These are phyloP conservation scores for Hyperoplus immaculatus DNA, from an alignment of 2,797 vertebrate genomes.

Conservation along the genomic window DNA sequence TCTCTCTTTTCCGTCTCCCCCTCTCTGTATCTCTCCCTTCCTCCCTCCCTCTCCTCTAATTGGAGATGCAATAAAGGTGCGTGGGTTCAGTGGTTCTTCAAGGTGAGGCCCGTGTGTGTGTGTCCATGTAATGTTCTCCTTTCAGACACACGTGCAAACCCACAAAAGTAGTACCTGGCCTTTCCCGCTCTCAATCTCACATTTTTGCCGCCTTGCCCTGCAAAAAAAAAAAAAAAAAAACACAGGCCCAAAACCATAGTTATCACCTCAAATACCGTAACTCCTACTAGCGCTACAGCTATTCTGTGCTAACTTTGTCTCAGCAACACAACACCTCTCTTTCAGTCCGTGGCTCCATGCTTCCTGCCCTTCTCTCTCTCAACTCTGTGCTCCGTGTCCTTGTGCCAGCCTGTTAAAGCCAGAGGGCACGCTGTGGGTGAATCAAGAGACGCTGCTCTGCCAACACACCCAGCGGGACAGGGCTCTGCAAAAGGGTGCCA, in stretches of 20 bases:
- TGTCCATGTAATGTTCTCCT: conserved; percentile 61
- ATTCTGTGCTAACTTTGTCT: conserved; percentile 45
- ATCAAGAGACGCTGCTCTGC: conserved; percentile 70
- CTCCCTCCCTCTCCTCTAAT: conserved; percentile 78
- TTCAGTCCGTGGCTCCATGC: conserved; percentile 36
- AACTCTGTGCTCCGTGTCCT: conserved; percentile 66
- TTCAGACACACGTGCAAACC: conserved; percentile 57
- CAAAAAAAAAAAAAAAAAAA: conserved; percentile 30
- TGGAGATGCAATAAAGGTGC: conserved; percentile 83
- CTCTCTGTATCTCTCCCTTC: conserved; percentile 68
- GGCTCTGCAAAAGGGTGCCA: conserved; percentile 68
- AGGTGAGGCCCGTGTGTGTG: conserved; percentile 79
- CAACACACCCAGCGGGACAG: conserved; percentile 75
- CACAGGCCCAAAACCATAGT: conserved; percentile 32
- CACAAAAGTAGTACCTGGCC: conserved; percentile 9
- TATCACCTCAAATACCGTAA: conserved; percentile 38
- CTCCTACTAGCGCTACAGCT: conserved; percentile 5
- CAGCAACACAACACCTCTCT: conserved; percentile 40
- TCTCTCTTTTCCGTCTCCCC: conserved; percentile 62
- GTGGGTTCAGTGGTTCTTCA: conserved; percentile 86
- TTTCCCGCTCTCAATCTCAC: conserved; percentile 1
- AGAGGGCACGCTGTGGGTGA: conserved; percentile 80
- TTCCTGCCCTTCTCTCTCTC: conserved; percentile 50
- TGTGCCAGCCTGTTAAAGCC: conserved; percentile 78
- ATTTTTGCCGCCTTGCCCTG: conserved; percentile 49